Evolutionary conservation across 2,888 invertebrate species (phyloP), one percentile per base, ranked within the genome.

Genomic region (Napeogenes sylphis): DNA sequence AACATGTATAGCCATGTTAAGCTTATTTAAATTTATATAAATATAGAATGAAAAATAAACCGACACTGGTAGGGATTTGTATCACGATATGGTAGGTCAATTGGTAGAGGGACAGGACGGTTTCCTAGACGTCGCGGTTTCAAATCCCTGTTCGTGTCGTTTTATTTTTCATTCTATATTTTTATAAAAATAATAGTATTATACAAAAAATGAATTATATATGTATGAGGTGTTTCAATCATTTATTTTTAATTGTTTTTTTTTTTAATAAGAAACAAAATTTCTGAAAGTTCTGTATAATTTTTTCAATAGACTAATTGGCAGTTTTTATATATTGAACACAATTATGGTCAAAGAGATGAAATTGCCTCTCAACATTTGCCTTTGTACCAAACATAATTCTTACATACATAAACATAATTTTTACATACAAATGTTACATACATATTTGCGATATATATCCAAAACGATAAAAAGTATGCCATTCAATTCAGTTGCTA

Each of bases 301-400:
- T 51, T 51, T 55, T 59, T 38, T 45, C n/a, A 45, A 56, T 38
- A 6, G 8, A 6, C 47, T 56, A 60, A 54, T 30, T 57, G 61
- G 57, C 61, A 61, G 57, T 61, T 57, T 45, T 45, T 54, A 57
- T 57, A 54, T 45, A 30, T 51, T 30, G 51, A 51, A 51, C 51
- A 51, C 51, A 51, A 51, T 51, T 30, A 30, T 51, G 30, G 30
- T 51, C 30, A 30, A 3, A 10, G 4, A 10, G 10, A 10, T 10
- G 10, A 4, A 21, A 51, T 30, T 8, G 21, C n/a, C 2, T 30
- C 8, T 21, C 4, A 51, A 30, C 30, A 51, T 51, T 51, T 8
- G 10, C 30, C 12, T 21, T 30, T 8, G 51, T 51, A 51, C 3
- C 8, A 51, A 8, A 30, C 12, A 42, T 12, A 3, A 42, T 3